These are phyloP conservation scores for Dolichoris vasculosae DNA, from an alignment of 1,140 invertebrate species.

Conservation along the genomic window DNA sequence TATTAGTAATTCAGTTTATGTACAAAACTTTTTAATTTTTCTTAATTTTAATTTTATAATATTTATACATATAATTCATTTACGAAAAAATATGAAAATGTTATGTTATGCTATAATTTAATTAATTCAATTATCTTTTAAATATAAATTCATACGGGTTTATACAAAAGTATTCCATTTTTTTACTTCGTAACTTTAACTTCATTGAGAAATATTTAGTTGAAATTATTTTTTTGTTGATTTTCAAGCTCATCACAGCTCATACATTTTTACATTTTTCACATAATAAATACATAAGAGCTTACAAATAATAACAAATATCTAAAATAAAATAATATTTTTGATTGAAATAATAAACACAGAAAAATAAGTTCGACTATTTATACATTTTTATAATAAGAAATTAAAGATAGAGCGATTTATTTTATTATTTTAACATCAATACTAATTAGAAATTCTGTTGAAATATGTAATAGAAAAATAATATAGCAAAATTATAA, in stretches of 20 bases:
- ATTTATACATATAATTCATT: conserved; percentile 45
- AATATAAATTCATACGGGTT: conserved; percentile 28
- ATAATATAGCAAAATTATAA: conserved; percentile 11
- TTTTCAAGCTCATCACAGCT: conserved; percentile 37
- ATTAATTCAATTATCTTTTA: conserved; percentile 3
- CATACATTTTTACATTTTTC: conserved; percentile 37
- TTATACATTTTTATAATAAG: background rate
- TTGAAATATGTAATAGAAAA: too few relatives aligned
- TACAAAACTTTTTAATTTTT: conserved; percentile 43
- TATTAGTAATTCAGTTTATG: conserved; percentile 36
- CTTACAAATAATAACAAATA: conserved; percentile 46
- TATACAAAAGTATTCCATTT: conserved; percentile 36
- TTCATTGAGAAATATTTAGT: conserved; percentile 20
- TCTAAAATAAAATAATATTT: conserved; percentile 30
- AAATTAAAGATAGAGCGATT: conserved; percentile 7
- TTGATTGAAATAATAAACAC: background rate
- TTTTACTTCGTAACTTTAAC: conserved; percentile 25
- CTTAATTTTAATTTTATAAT: conserved; percentile 24
- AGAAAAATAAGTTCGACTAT: conserved; percentile 9
- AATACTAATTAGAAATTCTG: background rate
- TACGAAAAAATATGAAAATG: conserved; percentile 21
- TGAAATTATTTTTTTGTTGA: conserved; percentile 11
- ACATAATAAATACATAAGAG: conserved; percentile 49
- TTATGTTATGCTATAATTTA: conserved; percentile 5
- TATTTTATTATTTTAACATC: background rate